Conservation (phyloP, 2,797 vertebrate genomes). For the Neoniphon sammara region DNA sequence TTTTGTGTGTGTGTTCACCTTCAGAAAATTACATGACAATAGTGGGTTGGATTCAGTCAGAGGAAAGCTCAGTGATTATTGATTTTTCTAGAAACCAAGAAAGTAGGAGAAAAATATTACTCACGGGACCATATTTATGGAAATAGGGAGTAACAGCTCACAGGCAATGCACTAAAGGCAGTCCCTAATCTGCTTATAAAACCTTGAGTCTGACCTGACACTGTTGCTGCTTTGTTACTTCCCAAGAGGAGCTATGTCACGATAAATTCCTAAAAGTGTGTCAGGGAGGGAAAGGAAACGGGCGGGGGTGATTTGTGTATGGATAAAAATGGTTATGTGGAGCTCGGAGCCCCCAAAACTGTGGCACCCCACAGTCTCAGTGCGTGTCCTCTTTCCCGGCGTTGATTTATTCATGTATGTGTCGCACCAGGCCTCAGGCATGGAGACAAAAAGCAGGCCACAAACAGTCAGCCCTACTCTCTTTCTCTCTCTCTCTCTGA, state of each 20-base stretch:
- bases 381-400: constrained; percentile 58
- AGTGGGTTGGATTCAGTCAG: not conserved
- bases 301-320: constrained; percentile 45
- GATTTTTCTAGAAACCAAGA: not conserved
- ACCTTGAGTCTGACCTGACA: constrained; percentile 52
- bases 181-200: constrained; percentile 44
- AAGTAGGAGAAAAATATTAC: not conserved
- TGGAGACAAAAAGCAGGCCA: constrained; percentile 63
- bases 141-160: constrained; percentile 23
- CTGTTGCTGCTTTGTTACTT: constrained; percentile 18
- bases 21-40: constrained; percentile 3
- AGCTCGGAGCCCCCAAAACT: constrained; percentile 50
- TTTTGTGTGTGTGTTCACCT: not conserved
- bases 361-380: constrained; percentile 43
- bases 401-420: constrained; percentile 74
- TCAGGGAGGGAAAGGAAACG: constrained; percentile 27
- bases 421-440: constrained; percentile 59
- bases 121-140: constrained; percentile 10
- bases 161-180: constrained; percentile 27
- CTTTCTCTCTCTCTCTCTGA: constrained; percentile 21
- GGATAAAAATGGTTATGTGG: constrained; percentile 47
- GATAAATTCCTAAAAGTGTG: constrained; percentile 48
- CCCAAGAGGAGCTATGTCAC: constrained; percentile 43
- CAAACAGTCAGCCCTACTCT: constrained; percentile 48
- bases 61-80: not conserved